A percentile compares a stretch with the other conserved stretches of the same genome.
These are phyloP conservation scores for Diarsia mendica DNA, from an alignment of 2,888 invertebrate species.

Conservation along the genomic window DNA sequence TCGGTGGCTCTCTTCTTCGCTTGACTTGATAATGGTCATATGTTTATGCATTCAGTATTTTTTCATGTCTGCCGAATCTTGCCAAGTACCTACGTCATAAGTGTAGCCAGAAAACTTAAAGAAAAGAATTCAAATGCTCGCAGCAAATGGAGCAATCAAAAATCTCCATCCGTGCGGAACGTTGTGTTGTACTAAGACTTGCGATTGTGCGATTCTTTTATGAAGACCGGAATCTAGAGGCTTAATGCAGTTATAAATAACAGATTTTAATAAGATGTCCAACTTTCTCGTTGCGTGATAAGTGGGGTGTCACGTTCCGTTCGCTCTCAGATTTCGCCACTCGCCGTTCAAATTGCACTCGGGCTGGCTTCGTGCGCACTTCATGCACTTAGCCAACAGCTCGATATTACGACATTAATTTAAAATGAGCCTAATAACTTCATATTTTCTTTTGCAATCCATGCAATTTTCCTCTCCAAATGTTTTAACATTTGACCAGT, in stretches of 20 bases:
- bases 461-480: background rate
- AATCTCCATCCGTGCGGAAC: conserved; percentile 7
- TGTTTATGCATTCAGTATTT: conserved; percentile 7
- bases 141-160: conserved; percentile 33
- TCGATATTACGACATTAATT: conserved; percentile 73
- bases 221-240: conserved; percentile 61
- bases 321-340: conserved; percentile 86
- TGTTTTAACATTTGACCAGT: conserved; percentile 11
- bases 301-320: conserved; percentile 88
- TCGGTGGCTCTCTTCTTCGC: conserved; percentile 46
- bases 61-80: conserved; percentile 16
- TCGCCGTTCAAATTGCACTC: conserved; percentile 84
- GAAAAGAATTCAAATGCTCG: conserved; percentile 13
- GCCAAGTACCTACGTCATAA: conserved; percentile 26
- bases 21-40: conserved; percentile 19
- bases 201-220: conserved; percentile 51
- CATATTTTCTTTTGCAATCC: conserved; percentile 50
- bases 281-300: conserved; percentile 86
- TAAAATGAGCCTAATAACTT: conserved; percentile 57
- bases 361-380: conserved; percentile 75
- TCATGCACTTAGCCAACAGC: conserved; percentile 74
- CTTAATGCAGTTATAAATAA: conserved; percentile 81
- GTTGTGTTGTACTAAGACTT: conserved; percentile 18
- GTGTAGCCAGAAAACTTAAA: background rate
- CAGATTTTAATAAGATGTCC: conserved; percentile 85